These are phyloP conservation scores for Diplosoma virens DNA, from an alignment of 23 tunicate genomes.

Conservation along the genomic window DNA sequence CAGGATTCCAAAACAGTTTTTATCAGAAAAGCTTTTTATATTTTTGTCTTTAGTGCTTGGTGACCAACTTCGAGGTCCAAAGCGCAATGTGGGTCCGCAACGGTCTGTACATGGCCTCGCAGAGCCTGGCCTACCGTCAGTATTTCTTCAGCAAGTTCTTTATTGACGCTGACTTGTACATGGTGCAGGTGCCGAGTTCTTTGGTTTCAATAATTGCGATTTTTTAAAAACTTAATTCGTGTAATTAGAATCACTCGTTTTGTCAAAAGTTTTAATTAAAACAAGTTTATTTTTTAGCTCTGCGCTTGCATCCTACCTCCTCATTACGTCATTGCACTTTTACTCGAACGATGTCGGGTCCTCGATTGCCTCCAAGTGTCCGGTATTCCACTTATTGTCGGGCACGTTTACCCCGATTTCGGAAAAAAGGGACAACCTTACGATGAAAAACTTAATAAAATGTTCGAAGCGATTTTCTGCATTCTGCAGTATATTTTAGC, in stretches of 20 bases:
- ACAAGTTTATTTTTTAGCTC: constrained; percentile 41
- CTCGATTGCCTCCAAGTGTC: constrained; percentile 37
- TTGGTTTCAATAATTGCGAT: no score
- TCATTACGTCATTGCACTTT: constrained; percentile 47
- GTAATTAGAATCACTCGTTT: no score
- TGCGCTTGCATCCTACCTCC: constrained; percentile 58
- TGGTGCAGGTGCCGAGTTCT: constrained; percentile 52
- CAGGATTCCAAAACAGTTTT: neutral
- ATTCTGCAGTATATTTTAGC: constrained; percentile 48
- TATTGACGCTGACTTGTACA: constrained; percentile 78
- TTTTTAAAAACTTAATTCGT: no score
- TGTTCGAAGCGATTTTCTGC: constrained; percentile 72
- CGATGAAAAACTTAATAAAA: constrained; percentile 48
- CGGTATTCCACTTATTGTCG: neutral
- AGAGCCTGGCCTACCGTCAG: constrained; percentile 79
- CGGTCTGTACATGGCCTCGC: constrained; percentile 61
- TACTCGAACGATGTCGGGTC: constrained; percentile 79
- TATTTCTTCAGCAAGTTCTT: constrained; percentile 83
- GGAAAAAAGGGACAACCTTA: constrained; percentile 27
- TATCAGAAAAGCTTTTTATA: neutral
- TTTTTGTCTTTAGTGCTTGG: constrained; percentile 38
- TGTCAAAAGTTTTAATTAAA: neutral
- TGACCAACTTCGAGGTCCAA: constrained; percentile 51
- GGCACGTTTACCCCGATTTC: neutral
- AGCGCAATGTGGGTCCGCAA: constrained; percentile 87